Percentiles rank a stretch among this genome's conserved stretches.
phyloP scores from a whole-genome alignment of 1,140 invertebrate genomes.

The Lordiphosa collinella region DNA sequence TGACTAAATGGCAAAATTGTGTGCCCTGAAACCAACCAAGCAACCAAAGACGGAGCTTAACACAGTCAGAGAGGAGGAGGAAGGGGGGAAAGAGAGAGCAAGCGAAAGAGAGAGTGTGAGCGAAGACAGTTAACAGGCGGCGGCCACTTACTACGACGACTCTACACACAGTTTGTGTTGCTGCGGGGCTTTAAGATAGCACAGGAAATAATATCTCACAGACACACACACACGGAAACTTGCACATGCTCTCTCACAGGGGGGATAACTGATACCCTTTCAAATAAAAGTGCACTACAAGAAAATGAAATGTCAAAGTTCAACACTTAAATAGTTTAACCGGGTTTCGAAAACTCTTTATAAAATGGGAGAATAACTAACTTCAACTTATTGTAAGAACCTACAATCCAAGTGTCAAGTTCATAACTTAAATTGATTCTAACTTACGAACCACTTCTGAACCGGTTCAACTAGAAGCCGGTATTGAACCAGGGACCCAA shows the following conservation, averaged over 20 bases:
- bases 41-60: constrained; percentile 17
- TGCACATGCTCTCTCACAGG: background rate
- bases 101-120: constrained; percentile 4
- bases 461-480: too few relatives aligned
- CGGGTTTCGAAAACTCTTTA: too few relatives aligned
- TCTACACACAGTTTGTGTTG: constrained; percentile 14
- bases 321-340: too few relatives aligned
- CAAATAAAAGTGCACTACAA: background rate
- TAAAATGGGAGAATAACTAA: too few relatives aligned
- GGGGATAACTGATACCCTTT: background rate
- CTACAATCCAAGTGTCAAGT: too few relatives aligned
- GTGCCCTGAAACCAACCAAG: constrained; percentile 15
- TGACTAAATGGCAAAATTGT: constrained; percentile 53
- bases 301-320: too few relatives aligned
- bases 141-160: constrained; percentile 3
- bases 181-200: constrained; percentile 37
- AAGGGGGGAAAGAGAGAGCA: constrained; percentile 9
- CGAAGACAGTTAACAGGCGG: constrained; percentile 30
- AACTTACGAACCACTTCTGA: too few relatives aligned
- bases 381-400: too few relatives aligned
- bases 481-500: too few relatives aligned
- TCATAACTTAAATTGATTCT: too few relatives aligned
- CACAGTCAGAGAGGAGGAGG: background rate
- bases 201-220: constrained; percentile 42
- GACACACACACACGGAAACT: background rate